Conservation (phyloP, 1,140 invertebrate species). For the Sarcophaga bullata region DNA sequence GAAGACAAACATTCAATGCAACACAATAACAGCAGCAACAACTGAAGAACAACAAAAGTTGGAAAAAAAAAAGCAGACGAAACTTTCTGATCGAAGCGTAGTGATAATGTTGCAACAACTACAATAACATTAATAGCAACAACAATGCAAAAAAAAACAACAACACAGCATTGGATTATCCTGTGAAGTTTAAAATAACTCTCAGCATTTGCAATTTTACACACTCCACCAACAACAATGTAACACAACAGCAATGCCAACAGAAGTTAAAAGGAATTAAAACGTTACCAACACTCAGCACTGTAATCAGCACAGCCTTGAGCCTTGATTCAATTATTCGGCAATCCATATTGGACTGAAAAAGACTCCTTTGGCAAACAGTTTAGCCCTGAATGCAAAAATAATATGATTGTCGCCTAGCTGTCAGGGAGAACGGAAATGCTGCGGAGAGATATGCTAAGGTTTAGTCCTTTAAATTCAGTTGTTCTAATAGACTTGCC, state of each 20-base stretch:
- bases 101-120: slow-evolving; percentile 32
- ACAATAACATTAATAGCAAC: neutral
- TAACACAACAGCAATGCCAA: neutral
- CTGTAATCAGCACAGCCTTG: too few species aligned
- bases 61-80: neutral
- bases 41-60: neutral
- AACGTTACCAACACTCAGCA: neutral
- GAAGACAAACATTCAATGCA: neutral
- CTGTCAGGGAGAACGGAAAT: too few species aligned
- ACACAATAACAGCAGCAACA: neutral
- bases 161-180: slow-evolving; percentile 12
- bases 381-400: too few species aligned
- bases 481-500: too few species aligned
- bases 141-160: neutral
- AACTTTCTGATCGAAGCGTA: slow-evolving; percentile 29
- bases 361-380: too few species aligned
- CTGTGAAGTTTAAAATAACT: slow-evolving; percentile 20
- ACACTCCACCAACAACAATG: neutral
- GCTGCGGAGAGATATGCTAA: too few species aligned
- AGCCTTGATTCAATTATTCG: too few species aligned
- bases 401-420: too few species aligned
- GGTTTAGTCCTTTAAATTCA: too few species aligned
- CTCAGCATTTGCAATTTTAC: neutral
- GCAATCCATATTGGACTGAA: too few species aligned
- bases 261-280: neutral